Base-by-base conservation (phyloP, 2,888 invertebrate genomes). In the Palloptera scutellata region DNA sequence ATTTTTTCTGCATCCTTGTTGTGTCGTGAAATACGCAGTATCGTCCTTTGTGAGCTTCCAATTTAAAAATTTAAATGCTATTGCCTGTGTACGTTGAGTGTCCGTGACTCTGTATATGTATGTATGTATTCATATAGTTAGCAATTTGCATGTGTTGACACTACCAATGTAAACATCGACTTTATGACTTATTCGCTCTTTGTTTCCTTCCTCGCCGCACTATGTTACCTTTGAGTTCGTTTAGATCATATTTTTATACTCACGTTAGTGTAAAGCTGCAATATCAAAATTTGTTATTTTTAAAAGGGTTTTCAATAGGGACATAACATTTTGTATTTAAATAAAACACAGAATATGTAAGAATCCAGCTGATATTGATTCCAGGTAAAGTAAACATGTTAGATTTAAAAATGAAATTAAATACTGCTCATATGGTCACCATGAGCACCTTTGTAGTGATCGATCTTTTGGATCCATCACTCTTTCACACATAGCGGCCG, bases 101-200 rank as follows among this genome's bases (percentile, higher is more conserved):
- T 48, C 48, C 11, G 10, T 48, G 10, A 8, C 48, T 15, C 9
- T 48, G 15, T 48, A 15, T 48, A 48, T 48, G 48, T 48, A 30
- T 30, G 30, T 48, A 2, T 4, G 48, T 48, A 15, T 48, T 5
- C 15, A 15, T 48, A n/a, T 48, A 8, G 48, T 48, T 48, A n/a
- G 48, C 15, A 11, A 48, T 48, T 48, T 48, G 48, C 48, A 48
- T 48, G 13, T 48, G 48, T 48, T 48, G 48, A 48, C 48, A 48
- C 48, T 48, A 15, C n/a, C 15, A 15, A 48, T 10, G 10, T 48
- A 48, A 48, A 48, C 48, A 48, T 48, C 48, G 48, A 15, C 15
- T 9, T 11, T 5, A n/a, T 48, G n/a, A n/a, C n/a, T n/a, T n/a
- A n/a, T n/a, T n/a, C n/a, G n/a, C n/a, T n/a, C n/a, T n/a, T n/a